Percentiles rank a stretch among this genome's conserved stretches.
These are phyloP conservation scores for Acanthosepion lycidas DNA, from an alignment of 2,888 invertebrate genomes.

Conservation along the genomic window DNA sequence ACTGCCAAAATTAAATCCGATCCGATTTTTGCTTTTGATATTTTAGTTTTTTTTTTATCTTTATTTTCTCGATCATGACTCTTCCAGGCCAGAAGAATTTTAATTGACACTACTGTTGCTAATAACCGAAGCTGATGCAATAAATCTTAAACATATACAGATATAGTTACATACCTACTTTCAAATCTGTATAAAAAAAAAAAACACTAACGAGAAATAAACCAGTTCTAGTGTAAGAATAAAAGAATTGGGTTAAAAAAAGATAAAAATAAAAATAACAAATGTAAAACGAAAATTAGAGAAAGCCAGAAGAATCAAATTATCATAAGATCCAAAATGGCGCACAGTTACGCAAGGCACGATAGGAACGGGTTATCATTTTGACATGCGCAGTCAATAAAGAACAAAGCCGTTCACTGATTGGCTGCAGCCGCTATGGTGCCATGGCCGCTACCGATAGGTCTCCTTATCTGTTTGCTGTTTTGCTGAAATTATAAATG, in stretches of 20 bases:
- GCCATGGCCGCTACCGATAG: background rate
- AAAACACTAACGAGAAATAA: background rate
- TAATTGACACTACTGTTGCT: too few relatives aligned
- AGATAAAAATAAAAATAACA: background rate
- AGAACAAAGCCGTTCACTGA: background rate
- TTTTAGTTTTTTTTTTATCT: too few relatives aligned
- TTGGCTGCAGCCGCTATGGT: background rate
- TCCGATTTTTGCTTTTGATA: too few relatives aligned
- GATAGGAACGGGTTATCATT: background rate
- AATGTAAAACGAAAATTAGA: background rate
- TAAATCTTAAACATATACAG: too few relatives aligned
- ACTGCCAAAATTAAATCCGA: too few relatives aligned
- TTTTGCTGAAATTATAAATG: conserved; percentile 33
- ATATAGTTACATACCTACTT: too few relatives aligned
- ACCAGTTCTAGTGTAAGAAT: background rate
- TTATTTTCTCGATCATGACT: too few relatives aligned
- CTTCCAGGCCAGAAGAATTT: too few relatives aligned
- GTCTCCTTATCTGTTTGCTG: background rate
- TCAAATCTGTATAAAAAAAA: too few relatives aligned
- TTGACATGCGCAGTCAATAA: conserved; percentile 33
- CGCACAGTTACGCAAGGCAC: background rate
- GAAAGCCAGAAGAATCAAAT: background rate
- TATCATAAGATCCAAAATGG: background rate
- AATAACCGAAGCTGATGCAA: too few relatives aligned
- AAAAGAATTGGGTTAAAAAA: background rate